Base-by-base conservation (phyloP, 1,140 invertebrate species). In the Hetaerina americana region DNA sequence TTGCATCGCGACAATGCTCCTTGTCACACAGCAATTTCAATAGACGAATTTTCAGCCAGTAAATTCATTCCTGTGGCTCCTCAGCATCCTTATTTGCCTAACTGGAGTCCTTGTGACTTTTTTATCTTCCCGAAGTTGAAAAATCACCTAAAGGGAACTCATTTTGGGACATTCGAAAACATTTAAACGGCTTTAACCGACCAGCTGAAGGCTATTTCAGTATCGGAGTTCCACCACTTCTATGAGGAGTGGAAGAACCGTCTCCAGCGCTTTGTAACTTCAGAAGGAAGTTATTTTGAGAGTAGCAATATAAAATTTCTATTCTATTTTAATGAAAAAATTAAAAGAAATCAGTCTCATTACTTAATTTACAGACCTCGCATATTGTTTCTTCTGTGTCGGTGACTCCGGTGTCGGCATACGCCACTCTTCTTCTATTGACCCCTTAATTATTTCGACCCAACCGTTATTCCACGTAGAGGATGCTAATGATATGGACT, bases 21-120 rank as follows among this genome's bases (percentile, higher is more conserved):
- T 72, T 72, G 71, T 70, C 71, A 72, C 31, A 40, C 71, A 72
- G 66, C 29, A 68, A 72, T 72, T 69, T 72, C 68, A 27, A 25
- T 26, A 27, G 26, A 68, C 25, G 26, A 24, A 18, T 69, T 72
- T 75, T 75, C 77, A 69, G 70, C 69, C 26, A 76, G 73, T 72
- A 73, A 79, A 71, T 71, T 70, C 8, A 76, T 77, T 73, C 57
- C 74, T 25, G 24, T 75, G 31, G 49, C 77, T 70, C 73, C 67
- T 26, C 78, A 79, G 40, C 72, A 74, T 73, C 77, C 75, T 10
- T 79, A 80, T 73, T 78, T 74, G 10, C 75, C 76, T 28, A 75
- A 77, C 71, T 72, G 79, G 73, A 71, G 66, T 29, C 73, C 74
- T 40, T 73, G 73, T 49, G 72, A 77, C 73, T 76, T 77, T 73